These are phyloP conservation scores for Scortum barcoo DNA, from an alignment of 2,113 vertebrate species.

Conservation along the genomic window DNA sequence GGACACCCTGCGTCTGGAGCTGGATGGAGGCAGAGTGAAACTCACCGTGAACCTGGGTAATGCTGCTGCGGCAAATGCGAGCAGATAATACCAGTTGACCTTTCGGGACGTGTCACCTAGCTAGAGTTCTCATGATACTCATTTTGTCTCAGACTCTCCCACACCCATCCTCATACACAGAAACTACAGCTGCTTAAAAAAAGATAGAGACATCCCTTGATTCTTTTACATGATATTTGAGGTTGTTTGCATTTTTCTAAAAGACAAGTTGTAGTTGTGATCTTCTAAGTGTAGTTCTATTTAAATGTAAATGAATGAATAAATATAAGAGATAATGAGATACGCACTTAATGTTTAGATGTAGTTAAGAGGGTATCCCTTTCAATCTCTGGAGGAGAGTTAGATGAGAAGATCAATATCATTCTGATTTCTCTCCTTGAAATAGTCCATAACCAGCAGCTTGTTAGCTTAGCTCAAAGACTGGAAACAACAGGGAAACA, in stretches of 20 bases:
- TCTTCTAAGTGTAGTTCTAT: neutral
- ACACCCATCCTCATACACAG: conserved; percentile 59
- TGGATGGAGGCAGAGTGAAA: conserved; percentile 93
- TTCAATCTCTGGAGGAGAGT: neutral
- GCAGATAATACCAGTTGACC: conserved; percentile 55
- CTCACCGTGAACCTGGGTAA: conserved; percentile 98
- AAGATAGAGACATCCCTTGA: neutral
- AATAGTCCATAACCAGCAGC: neutral
- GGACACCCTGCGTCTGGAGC: conserved; percentile 94
- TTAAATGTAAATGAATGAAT: neutral
- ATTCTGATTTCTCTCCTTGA: neutral
- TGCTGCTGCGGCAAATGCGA: conserved; percentile 40
- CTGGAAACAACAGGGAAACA: neutral
- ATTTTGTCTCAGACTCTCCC: conserved; percentile 61
- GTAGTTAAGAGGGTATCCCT: neutral
- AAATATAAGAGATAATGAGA: neutral
- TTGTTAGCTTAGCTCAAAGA: neutral
- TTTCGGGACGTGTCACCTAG: conserved; percentile 52
- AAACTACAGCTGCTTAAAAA: conserved; percentile 67
- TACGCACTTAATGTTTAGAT: neutral
- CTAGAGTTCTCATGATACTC: conserved; percentile 38
- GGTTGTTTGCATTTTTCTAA: neutral
- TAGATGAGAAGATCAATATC: neutral
- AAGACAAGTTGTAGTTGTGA: neutral
- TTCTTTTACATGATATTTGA: neutral